Evolutionary conservation across 2,797 vertebrate species (phyloP).

Genomic region (Microcaecilia unicolor): DNA sequence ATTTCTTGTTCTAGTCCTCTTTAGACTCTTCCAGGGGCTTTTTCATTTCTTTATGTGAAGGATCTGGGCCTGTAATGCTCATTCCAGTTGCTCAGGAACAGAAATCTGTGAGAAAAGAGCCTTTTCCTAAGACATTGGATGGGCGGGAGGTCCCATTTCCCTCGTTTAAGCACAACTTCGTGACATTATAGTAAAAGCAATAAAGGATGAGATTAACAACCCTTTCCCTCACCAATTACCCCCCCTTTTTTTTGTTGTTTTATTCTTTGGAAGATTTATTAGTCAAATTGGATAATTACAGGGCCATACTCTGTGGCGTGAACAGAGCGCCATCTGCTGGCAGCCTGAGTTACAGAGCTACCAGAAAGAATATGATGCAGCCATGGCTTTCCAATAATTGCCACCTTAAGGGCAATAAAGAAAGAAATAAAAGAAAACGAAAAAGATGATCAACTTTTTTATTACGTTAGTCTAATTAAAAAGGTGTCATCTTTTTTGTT

Average conservation of each 20-base stretch:
- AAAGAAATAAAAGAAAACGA: too few species aligned
- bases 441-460: too few species aligned
- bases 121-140: neutral
- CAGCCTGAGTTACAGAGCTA: neutral
- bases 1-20: slow-evolving; percentile 1
- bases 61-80: neutral
- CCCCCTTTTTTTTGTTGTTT: too few species aligned
- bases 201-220: slow-evolving; percentile 22
- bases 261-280: slow-evolving; percentile 19
- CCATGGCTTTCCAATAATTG: too few species aligned
- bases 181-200: slow-evolving; percentile 13
- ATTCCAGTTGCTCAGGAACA: neutral
- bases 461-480: too few species aligned
- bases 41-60: neutral
- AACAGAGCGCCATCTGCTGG: slow-evolving; percentile 28
- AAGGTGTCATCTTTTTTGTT: too few species aligned
- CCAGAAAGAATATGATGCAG: too few species aligned
- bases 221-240: slow-evolving; percentile 33
- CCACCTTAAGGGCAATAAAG: too few species aligned
- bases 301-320: neutral
- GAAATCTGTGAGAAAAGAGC: neutral
- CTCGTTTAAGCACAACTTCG: slow-evolving; percentile 3
- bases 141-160: neutral
- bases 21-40: neutral
- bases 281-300: neutral